Base-by-base conservation (phyloP, 2,888 invertebrate genomes). In the Nasonia oneida region DNA sequence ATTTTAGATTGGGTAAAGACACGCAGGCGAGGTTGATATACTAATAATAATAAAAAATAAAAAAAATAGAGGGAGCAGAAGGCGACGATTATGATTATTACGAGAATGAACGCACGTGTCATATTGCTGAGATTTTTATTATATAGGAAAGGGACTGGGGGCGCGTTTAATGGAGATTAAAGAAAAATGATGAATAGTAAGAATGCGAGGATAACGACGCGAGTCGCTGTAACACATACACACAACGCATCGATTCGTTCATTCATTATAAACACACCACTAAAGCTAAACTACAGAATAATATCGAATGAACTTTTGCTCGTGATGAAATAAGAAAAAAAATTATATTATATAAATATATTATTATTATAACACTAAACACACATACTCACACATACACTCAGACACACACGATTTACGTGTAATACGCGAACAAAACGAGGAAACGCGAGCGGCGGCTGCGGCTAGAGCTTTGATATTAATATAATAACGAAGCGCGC, bases 41-140 rank as follows among this genome's bases (percentile, higher is more conserved):
- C 23, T 81, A 74, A 61, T 80, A 47, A 61, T 67, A 76, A 76
- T 4, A 73, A 23, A 73, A 73, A 42, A 73, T 42, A 42, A 1
- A 39, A n/a, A 29, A n/a, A 42, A 42, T 29, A n/a, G 15, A 15
- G 23, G n/a, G 42, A 50, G 3, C 14, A 57, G n/a, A 23, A 3
- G 74, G 18, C 15, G 71, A 57, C 64, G 71, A 77, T 83, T 15
- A 83, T n/a, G 75, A 84, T 84, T 84, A 84, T 67, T 75, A 75
- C 47, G 80, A 79, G 80, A 79, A 84, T 74, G 70, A 80, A 50
- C 53, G 81, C 79, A 89, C 88, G 89, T 89, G 90, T 90, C 90
- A 88, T 90, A 89, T 88, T 89, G 89, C 90, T 89, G 89, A 90
- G 89, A 90, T 90, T 90, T 89, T 90, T 82, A 83, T 80, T 83